Conservation (phyloP, 1,140 invertebrate species). For the Drosophila arawakana region DNA sequence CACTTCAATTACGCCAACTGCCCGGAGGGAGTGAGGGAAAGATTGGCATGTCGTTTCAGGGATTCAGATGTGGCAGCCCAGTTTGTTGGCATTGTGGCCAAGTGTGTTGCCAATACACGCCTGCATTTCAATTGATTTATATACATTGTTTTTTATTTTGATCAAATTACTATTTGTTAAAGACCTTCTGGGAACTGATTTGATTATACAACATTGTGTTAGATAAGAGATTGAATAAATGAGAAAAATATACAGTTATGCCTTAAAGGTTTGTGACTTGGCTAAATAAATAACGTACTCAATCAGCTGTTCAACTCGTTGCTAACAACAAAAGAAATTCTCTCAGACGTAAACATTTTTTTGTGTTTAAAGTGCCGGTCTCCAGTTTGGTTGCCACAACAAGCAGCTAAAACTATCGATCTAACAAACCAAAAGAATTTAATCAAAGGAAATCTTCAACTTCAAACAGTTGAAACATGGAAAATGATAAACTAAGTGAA, state of each 20-base stretch:
- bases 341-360: neutral
- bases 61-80: conserved; percentile 37
- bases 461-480: conserved; percentile 65
- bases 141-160: neutral
- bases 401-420: conserved; percentile 50
- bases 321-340: conserved; percentile 17
- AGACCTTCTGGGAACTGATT: neutral
- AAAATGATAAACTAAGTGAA: conserved; percentile 86
- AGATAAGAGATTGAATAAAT: neutral
- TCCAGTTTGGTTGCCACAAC: conserved; percentile 46
- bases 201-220: neutral
- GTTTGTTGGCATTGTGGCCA: conserved; percentile 29
- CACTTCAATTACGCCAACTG: conserved; percentile 46
- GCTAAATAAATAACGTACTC: neutral
- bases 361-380: neutral
- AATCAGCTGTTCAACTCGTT: conserved; percentile 12
- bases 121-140: neutral
- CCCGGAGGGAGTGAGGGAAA: conserved; percentile 33
- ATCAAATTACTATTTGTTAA: neutral
- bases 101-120: conserved; percentile 5
- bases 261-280: neutral
- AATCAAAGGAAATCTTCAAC: neutral
- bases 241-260: neutral
- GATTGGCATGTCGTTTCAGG: conserved; percentile 40
- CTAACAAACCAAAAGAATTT: conserved; percentile 40